A percentile compares a stretch with the other conserved stretches of the same genome.
phyloP scores from a whole-genome alignment of 2,113 vertebrate species.

The Micronycteris hirsuta region DNA sequence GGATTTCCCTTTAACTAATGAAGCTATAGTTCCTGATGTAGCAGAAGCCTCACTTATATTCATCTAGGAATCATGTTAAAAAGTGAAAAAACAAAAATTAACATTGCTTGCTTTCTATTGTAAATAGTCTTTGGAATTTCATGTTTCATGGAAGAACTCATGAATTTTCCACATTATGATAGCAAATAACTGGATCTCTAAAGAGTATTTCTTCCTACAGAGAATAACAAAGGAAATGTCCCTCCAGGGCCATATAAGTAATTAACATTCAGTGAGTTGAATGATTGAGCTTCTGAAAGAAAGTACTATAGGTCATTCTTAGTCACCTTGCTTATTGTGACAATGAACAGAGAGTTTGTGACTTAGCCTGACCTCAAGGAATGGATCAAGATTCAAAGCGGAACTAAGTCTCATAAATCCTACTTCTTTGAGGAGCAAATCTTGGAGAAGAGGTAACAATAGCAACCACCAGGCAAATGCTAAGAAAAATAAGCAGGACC shows the following conservation, averaged over 20 bases:
- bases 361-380: not conserved
- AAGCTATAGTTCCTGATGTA: not conserved
- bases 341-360: not conserved
- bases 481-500: not conserved
- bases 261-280: not conserved
- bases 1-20: not conserved
- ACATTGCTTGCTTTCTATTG: not conserved
- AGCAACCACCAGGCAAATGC: not conserved
- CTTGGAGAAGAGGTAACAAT: not conserved
- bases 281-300: not conserved
- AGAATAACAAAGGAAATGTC: not conserved
- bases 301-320: not conserved
- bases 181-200: not conserved
- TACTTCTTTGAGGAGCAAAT: not conserved
- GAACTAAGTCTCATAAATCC: not conserved
- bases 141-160: not conserved
- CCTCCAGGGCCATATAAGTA: not conserved
- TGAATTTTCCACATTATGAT: not conserved
- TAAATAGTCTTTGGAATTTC: not conserved
- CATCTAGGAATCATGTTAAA: not conserved
- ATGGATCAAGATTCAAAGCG: not conserved
- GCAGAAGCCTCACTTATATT: not conserved
- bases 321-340: not conserved
- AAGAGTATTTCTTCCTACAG: not conserved
- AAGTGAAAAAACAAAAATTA: not conserved